These are phyloP conservation scores for Beaufortia kweichowensis DNA, from an alignment of 2,113 vertebrate species.

Conservation along the genomic window DNA sequence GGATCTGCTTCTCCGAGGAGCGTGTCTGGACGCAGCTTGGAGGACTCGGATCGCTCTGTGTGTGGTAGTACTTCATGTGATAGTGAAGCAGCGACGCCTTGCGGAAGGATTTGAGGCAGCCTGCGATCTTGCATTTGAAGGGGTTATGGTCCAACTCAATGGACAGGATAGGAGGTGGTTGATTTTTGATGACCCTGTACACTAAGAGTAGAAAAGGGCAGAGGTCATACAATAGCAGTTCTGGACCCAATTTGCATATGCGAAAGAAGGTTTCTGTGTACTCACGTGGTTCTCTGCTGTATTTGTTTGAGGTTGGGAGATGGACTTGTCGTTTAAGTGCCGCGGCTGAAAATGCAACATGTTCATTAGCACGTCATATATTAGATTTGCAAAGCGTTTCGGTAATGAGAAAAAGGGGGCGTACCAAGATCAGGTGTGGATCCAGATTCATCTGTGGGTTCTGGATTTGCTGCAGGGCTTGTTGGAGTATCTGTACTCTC, in stretches of 20 bases:
- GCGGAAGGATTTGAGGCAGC: conserved; percentile 93
- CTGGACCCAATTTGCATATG: background rate
- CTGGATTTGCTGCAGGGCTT: conserved; percentile 5
- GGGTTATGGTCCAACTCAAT: conserved; percentile 91
- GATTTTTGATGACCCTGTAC: conserved; percentile 87
- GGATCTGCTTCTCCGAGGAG: conserved; percentile 72
- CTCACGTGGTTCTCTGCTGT: conserved; percentile 81
- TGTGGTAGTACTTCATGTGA: conserved; percentile 98
- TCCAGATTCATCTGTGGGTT: conserved; percentile 2
- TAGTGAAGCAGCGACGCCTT: conserved; percentile 94
- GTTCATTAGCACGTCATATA: background rate
- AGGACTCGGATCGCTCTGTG: conserved; percentile 77
- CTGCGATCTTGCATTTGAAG: conserved; percentile 88
- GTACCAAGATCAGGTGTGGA: conserved; percentile 46
- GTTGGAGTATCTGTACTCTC: conserved; percentile 29
- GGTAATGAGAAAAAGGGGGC: background rate
- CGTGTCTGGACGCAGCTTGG: conserved; percentile 80
- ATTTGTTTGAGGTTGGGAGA: conserved; percentile 78
- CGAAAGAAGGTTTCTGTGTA: background rate
- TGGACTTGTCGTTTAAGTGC: conserved; percentile 76
- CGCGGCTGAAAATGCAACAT: conserved; percentile 64
- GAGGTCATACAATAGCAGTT: background rate
- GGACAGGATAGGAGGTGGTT: conserved; percentile 79
- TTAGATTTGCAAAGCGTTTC: background rate
- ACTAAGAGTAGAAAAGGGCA: conserved; percentile 71